Evolutionary conservation across 2,888 invertebrate species (phyloP), one percentile per base, ranked within the genome.

Genomic region (Tenthredo mesomela): DNA sequence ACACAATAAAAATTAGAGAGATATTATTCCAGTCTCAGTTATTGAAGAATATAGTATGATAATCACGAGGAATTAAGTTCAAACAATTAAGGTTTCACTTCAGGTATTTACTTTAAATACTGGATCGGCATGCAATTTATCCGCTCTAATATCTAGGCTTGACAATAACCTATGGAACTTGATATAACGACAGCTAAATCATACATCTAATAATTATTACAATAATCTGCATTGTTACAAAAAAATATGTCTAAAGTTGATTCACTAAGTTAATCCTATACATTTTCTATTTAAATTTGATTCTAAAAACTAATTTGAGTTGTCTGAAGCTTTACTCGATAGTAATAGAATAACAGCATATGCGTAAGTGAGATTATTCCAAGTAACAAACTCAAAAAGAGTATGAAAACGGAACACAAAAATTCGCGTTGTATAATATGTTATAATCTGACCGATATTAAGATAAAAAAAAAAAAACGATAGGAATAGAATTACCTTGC

Each of bases 21-120:
- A 73, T 73, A 40, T 40, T 43, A 73, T 67, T 43, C 43, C 73
- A 43, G 43, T 21, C n/a, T 43, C 25, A 15, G 71, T 40, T 73
- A 43, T 43, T 25, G n/a, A 43, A 43, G 15, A 43, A 73, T 10
- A 12, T 73, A 25, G 29, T 25, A 47, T 18, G 18, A 67, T 33
- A 15, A 67, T 67, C 33, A 67, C 33, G 15, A 29, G 33, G 15
- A 67, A 33, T 18, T 12, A 67, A 67, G 12, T 33, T 33, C 18
- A 18, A 67, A 18, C 33, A 33, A 33, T 33, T 1, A 18, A 33
- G 7, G 12, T 7, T 67, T 33, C 33, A 67, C 18, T 33, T 33
- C 7, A 25, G 67, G 6, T 67, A 67, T 67, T 33, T 33, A 67
- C 33, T 67, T 33, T 25, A 15, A 18, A 10, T 29, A 33, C 10